These are phyloP conservation scores for Eriocheir sinensis DNA, from an alignment of 1,140 invertebrate species.

Conservation along the genomic window DNA sequence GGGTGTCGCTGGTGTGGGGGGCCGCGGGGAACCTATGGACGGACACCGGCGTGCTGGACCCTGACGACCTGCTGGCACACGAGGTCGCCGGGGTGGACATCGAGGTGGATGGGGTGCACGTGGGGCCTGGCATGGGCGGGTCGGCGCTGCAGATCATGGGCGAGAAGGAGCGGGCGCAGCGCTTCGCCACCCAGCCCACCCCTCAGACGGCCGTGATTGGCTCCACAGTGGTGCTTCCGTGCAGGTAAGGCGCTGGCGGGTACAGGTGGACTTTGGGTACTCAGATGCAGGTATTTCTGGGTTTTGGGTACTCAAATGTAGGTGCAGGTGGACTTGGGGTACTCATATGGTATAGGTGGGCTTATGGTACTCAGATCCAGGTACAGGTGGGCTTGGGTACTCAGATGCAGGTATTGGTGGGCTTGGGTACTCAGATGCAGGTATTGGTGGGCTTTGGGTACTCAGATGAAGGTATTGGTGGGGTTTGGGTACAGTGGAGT, in stretches of 20 bases:
- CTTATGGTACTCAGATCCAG: too few relatives aligned
- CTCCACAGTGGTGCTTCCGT: conserved; percentile 66
- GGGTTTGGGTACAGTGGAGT: too few relatives aligned
- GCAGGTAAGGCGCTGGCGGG: conserved; percentile 54
- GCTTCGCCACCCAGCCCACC: conserved; percentile 66
- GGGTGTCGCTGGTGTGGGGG: conserved; percentile 55
- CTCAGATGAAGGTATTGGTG: too few relatives aligned
- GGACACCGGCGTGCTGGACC: background rate
- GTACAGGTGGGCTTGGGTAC: too few relatives aligned
- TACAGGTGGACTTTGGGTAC: background rate
- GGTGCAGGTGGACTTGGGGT: background rate
- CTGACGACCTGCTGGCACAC: background rate
- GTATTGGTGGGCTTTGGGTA: too few relatives aligned
- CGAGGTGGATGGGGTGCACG: conserved; percentile 29
- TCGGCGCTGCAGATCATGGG: conserved; percentile 47
- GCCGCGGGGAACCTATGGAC: conserved; percentile 15
- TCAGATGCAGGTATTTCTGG: background rate
- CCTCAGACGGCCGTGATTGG: conserved; percentile 69
- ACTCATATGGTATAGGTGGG: too few relatives aligned
- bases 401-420: too few relatives aligned
- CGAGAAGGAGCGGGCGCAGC: conserved; percentile 32
- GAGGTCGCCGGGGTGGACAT: background rate
- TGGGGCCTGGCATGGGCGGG: conserved; percentile 63
- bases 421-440: too few relatives aligned
- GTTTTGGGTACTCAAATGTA: background rate